phyloP scores from a whole-genome alignment of 2,797 vertebrate species.

The Lophius americanus region DNA sequence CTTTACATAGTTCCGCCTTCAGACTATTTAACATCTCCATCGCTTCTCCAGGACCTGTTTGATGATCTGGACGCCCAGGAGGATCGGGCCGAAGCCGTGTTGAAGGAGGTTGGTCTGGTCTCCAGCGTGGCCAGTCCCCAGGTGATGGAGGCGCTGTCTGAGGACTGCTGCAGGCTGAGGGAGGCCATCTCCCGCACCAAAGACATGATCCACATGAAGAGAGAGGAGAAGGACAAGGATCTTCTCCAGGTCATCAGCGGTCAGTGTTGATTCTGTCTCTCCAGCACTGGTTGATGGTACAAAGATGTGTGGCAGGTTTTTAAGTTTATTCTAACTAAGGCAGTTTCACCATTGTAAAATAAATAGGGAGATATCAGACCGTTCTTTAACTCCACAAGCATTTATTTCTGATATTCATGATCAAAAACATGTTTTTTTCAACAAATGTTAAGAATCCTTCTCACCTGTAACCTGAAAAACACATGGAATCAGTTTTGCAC shows the following conservation, averaged over 20 bases:
- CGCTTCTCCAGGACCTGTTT: constrained; percentile 80
- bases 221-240: constrained; percentile 85
- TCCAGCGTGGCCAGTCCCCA: constrained; percentile 82
- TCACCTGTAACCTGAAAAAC: too few species aligned
- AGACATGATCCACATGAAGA: constrained; percentile 87
- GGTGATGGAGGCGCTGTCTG: constrained; percentile 83
- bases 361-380: too few species aligned
- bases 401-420: too few species aligned
- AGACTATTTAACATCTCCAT: background rate
- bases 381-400: too few species aligned
- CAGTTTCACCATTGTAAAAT: too few species aligned
- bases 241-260: constrained; percentile 84
- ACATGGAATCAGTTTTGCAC: too few species aligned
- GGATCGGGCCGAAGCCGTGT: constrained; percentile 81
- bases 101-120: constrained; percentile 86
- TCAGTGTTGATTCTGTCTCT: constrained; percentile 59
- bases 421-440: too few species aligned
- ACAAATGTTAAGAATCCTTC: too few species aligned
- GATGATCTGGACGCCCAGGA: constrained; percentile 88
- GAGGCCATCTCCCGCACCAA: constrained; percentile 81
- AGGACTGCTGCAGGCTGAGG: constrained; percentile 72
- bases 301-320: too few species aligned
- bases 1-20: background rate
- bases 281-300: background rate
- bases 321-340: too few species aligned